Conservation (phyloP, 2,113 vertebrate genomes). For the Cepphus grylle region DNA sequence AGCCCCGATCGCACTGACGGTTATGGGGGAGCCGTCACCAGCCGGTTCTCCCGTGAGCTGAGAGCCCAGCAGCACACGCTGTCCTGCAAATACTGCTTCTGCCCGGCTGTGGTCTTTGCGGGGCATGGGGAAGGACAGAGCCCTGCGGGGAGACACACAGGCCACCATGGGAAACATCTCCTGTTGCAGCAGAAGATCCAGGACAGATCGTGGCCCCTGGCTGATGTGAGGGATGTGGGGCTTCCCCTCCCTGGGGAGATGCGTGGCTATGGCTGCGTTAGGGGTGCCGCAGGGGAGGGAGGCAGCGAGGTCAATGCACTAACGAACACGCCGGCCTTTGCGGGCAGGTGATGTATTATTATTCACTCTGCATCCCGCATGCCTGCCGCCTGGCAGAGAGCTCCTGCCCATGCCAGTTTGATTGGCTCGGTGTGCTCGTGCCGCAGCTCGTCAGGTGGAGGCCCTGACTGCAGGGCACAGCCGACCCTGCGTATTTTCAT, state of each 20-base stretch:
- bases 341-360: background rate
- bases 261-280: rapidly evolving
- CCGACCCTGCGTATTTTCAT: rapidly evolving
- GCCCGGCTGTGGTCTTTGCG: background rate
- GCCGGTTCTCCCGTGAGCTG: rapidly evolving
- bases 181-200: background rate
- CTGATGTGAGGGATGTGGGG: rapidly evolving
- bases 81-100: background rate
- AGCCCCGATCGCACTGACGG: rapidly evolving
- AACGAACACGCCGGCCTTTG: background rate
- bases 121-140: background rate
- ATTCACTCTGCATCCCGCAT: background rate
- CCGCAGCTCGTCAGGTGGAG: background rate
- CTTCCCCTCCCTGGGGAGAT: background rate
- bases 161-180: background rate
- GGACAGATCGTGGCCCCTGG: background rate
- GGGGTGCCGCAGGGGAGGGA: background rate
- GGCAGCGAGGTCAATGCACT: background rate
- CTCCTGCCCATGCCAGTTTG: background rate
- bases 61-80: rapidly evolving
- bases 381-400: background rate
- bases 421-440: background rate
- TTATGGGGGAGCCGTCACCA: background rate
- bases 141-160: background rate
- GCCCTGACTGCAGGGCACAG: background rate